Conservation (phyloP, 2,113 vertebrate species). For the Anas platyrhynchos region DNA sequence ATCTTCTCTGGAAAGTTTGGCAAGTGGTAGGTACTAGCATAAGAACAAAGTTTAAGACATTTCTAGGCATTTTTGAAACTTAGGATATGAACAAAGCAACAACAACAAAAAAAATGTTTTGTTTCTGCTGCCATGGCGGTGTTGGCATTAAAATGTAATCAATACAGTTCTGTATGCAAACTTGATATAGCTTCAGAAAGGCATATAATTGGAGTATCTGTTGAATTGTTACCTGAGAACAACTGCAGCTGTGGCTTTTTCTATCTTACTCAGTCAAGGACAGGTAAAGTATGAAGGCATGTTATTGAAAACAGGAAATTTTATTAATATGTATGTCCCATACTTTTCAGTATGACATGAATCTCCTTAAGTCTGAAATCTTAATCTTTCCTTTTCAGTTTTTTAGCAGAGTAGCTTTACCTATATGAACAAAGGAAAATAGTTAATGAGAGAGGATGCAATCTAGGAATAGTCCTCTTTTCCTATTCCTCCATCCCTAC, state of each 20-base stretch:
- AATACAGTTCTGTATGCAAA: neutral
- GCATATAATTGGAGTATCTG: constrained; percentile 44
- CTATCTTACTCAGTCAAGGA: neutral
- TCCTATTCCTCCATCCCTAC: neutral
- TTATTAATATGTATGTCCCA: neutral
- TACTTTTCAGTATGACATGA: neutral
- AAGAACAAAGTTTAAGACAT: neutral
- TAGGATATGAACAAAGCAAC: neutral
- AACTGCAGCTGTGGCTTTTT: constrained; percentile 4
- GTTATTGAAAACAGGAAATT: constrained; percentile 6
- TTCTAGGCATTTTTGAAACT: neutral
- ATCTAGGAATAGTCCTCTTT: neutral
- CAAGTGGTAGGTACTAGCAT: neutral
- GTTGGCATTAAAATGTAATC: neutral
- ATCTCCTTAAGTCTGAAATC: neutral
- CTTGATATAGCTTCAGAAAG: constrained; percentile 3
- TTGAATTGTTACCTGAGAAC: constrained; percentile 16
- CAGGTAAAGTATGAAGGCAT: constrained; percentile 8
- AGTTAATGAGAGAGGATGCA: neutral
- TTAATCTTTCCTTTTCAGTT: neutral
- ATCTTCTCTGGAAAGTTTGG: neutral
- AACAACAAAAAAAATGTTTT: neutral
- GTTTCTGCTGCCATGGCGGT: neutral
- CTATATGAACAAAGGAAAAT: neutral
- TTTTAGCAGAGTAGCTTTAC: neutral